phyloP scores from a whole-genome alignment of 2,888 invertebrate genomes.

The Tipula confusa region DNA sequence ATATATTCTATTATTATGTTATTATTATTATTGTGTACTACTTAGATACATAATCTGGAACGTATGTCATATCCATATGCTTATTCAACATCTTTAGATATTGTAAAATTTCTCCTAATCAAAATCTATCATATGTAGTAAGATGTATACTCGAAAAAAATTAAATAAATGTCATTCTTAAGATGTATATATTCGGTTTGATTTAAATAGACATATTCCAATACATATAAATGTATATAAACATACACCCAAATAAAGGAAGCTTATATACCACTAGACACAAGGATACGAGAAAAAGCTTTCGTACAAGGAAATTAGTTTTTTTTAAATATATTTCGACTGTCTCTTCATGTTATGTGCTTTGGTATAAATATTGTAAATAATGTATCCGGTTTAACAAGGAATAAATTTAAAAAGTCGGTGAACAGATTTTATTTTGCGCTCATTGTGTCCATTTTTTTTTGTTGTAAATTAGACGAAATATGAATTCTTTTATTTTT shows the following conservation, averaged over 20 bases:
- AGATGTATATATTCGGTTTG: conserved; percentile 4
- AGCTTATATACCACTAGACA: background rate
- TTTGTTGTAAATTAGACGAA: background rate
- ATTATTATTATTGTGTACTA: background rate
- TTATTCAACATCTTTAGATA: background rate
- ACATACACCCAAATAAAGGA: background rate
- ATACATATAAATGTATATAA: background rate
- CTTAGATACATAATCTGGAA: background rate
- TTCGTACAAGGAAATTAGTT: background rate
- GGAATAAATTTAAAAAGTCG: background rate
- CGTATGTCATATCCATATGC: background rate
- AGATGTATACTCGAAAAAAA: background rate
- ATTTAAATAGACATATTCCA: background rate
- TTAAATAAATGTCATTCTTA: background rate
- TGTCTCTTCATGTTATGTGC: background rate
- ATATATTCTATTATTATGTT: background rate
- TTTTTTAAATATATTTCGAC: background rate
- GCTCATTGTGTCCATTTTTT: background rate
- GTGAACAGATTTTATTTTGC: background rate
- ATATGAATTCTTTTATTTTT: background rate
- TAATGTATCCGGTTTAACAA: background rate
- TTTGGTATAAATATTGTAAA: background rate
- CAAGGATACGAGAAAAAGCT: background rate
- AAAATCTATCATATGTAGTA: background rate
- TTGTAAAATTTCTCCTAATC: background rate